Evolutionary conservation across 2,113 vertebrate genomes (phyloP), one percentile per base, ranked within the genome.

Genomic region (Nasalis larvatus): DNA sequence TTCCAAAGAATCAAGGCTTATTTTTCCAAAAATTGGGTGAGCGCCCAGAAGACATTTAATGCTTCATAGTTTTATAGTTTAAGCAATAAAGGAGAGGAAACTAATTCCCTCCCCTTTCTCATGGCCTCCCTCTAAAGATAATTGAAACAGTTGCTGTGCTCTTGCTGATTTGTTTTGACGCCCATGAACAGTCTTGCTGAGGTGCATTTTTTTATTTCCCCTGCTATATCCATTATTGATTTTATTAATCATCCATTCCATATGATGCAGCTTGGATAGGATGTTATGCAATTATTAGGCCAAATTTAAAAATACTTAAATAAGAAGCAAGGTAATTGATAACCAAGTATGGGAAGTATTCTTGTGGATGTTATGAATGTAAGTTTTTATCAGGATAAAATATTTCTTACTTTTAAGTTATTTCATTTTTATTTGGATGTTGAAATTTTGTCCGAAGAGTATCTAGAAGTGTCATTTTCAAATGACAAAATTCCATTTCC

Each of bases 21-120:
- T 91, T 93, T 96, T 94, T 86, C 90, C 90, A 84, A 68, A 96
- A 80, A 66, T 83, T 94, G 86, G 58, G 73, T 63, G 27, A 96
- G 78, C 12, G 89, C 91, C 94, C 82, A 94, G 96, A 93, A 94
- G 91, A 94, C 82, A 94, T 94, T 94, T 52, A 85, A 97, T 87
- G 91, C 82, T 95, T 97, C 77, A 68, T 52, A 94, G 82, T 71
- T 97, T 97, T 78, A 94, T 86, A 93, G 94, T 78, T 96, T 60
- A 87, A 91, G 77, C 77, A 88, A 69, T 89, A 93, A 93, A 88
- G 11, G 40, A 94, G 47, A 81, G 25, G 82, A 91, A 95, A 97
- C 74, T 40, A 54, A 87, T 81, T 74, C 76, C 30, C 32, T 89
- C 42, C 30, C 35, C 20, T 42, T 84, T 81, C 76, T 84, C 54